Base-by-base conservation (phyloP, 92 coral and sea anemone genomes). In the Diadumene lineata region DNA sequence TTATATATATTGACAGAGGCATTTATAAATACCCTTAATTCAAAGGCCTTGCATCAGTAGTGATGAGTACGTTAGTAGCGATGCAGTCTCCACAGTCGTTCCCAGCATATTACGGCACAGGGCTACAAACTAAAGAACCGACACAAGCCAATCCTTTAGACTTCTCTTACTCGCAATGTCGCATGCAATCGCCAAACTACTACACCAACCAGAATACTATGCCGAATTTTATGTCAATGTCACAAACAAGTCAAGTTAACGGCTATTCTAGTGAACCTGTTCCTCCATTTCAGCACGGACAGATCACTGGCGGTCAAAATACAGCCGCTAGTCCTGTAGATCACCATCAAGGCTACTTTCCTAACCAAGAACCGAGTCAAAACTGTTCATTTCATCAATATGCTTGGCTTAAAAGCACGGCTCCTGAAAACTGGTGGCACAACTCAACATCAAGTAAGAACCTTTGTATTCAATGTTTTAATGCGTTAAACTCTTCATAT, bases 51-150 rank as follows among this genome's bases (percentile, higher is more conserved):
- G 81, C 72, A 88, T 79, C 79, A 86, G 79, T 92, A 72, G 84
- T 79, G 90, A 91, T 87, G 90, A 88, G 91, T 76, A 81, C 88
- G 72, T 92, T 83, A 82, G n/a, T n/a, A n/a, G 92, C 97, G 77
- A 96, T 96, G 99, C 99, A 96, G 90, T 89, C 98, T 68, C 98
- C 98, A 72, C 98, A 92, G 82, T 90, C 92, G 66, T 89, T 86
- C 72, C 91, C 97, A 51, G 78, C 89, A n/a, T 92, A 88, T 82
- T 96, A 81, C 70, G 93, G 92, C 82, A 74, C 89, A 31, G 84
- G 86, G 63, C 58, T 91, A 61, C 90, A 85, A 65, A 74, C 79
- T 73, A 88, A 92, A 60, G 97, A 96, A 31, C 71, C 96, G 28
- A 67, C 97, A 18, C 76, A 91, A 69, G 76, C 83, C 23, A 93